Evolutionary conservation across 1,140 invertebrate species (phyloP), one percentile per base, ranked within the genome.

Genomic region (Muscidifurax raptorellus): DNA sequence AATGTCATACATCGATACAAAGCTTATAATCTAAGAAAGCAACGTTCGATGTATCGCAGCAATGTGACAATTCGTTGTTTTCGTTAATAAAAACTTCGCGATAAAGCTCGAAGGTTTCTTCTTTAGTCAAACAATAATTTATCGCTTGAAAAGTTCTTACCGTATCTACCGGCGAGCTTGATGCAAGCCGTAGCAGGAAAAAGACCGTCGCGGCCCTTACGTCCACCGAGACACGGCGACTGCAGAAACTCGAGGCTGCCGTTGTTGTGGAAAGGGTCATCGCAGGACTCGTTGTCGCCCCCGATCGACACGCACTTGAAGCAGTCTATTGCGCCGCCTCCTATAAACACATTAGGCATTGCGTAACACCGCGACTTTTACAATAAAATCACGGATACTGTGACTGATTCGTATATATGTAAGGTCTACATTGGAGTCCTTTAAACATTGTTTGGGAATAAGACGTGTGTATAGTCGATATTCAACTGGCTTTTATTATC

Each of bases 101-200:
- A n/a, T n/a, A n/a, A n/a, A n/a, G n/a, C n/a, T n/a, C n/a, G n/a
- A n/a, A n/a, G n/a, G n/a, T n/a, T n/a, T n/a, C n/a, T n/a, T n/a
- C n/a, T n/a, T n/a, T n/a, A n/a, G n/a, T n/a, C n/a, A n/a, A n/a
- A n/a, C n/a, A n/a, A n/a, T n/a, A n/a, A n/a, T n/a, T 9, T 40
- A 40, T 12, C 36, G 32, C 32, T 36, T 36, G 32, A 76, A 91
- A 59, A 30, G 2, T 18, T 36, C 93, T 94, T 93, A 98, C 97
- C 96, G 91, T 96, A 97, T 85, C 95, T 94, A 77, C 98, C 98
- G 72, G 96, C 96, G 71, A 99, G 95, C 94, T 99, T 99, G 87
- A 99, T 97, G 93, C 99, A 99, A 71, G 98, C 97, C 0, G 98
- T 99, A 40, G 98, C 99, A 0, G 98, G 99, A 93, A 99, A 99